Evolutionary conservation across 2,888 invertebrate genomes (phyloP).

Genomic region (Tricholauxania praeusta): DNA sequence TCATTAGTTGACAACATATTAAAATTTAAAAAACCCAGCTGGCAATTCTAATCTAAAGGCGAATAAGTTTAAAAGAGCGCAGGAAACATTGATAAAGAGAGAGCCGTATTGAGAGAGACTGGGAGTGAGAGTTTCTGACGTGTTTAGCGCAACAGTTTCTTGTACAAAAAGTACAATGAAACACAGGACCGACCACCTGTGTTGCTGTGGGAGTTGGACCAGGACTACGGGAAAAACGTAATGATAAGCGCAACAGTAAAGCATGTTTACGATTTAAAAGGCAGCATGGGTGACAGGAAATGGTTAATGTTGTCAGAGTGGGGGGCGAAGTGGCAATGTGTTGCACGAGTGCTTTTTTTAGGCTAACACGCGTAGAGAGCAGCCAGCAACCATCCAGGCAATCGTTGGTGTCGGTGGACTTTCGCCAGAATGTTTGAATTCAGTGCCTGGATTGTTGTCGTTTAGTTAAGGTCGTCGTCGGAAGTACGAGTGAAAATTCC

Average conservation of each 20-base stretch:
- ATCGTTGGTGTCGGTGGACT: not conserved
- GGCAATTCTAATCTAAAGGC: too few species aligned
- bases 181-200: too few species aligned
- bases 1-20: too few species aligned
- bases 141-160: conserved; percentile 43
- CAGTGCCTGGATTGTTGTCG: conserved; percentile 67
- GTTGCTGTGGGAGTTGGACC: conserved; percentile 5
- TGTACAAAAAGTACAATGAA: too few species aligned
- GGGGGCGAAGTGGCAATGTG: not conserved
- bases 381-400: conserved; percentile 26
- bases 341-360: conserved; percentile 5
- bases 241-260: conserved; percentile 19
- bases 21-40: too few species aligned
- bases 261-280: not conserved
- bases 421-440: conserved; percentile 41
- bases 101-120: too few species aligned
- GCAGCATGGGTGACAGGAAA: not conserved
- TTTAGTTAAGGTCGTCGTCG: conserved; percentile 57
- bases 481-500: conserved; percentile 38
- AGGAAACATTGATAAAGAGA: too few species aligned
- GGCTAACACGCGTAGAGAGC: not conserved
- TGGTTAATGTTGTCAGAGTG: not conserved
- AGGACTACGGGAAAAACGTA: not conserved
- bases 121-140: not conserved
- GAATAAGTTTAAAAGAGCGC: too few species aligned